Percentiles rank a stretch among this genome's conserved stretches.
Conservation (phyloP, 92 coral and sea anemone genomes). For the Epizoanthus scotinus region DNA sequence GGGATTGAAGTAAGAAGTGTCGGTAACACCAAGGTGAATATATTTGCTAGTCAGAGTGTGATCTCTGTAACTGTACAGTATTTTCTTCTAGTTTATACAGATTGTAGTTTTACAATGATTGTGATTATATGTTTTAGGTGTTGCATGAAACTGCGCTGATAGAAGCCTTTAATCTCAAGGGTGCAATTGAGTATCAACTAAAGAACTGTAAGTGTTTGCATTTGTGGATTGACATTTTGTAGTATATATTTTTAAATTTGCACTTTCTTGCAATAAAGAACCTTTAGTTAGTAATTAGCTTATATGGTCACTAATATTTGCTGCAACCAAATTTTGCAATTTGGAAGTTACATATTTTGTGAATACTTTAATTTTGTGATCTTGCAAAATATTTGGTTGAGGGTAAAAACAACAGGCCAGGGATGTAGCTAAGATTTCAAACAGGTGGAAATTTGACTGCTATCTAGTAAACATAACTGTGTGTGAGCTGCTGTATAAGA, state of each 20-base stretch:
- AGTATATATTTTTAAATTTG: not conserved
- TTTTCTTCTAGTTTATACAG: not conserved
- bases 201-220: slow-evolving; percentile 85
- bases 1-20: slow-evolving; percentile 99
- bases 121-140: slow-evolving; percentile 50
- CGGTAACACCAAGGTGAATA: slow-evolving; percentile 92
- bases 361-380: too few relatives aligned
- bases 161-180: slow-evolving; percentile 96
- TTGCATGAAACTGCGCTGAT: slow-evolving; percentile 95
- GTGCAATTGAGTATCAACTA: slow-evolving; percentile 93
- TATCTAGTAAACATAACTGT: too few relatives aligned
- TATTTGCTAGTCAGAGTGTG: not conserved
- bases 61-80: not conserved
- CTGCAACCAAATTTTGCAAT: too few relatives aligned
- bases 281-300: too few relatives aligned
- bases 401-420: too few relatives aligned
- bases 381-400: too few relatives aligned
- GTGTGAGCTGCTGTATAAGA: too few relatives aligned
- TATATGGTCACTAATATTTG: too few relatives aligned
- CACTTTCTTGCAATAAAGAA: not conserved
- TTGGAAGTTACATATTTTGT: too few relatives aligned
- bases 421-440: too few relatives aligned
- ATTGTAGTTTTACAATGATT: not conserved
- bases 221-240: not conserved
- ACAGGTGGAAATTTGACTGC: too few relatives aligned